Evolutionary conservation across 2,797 vertebrate genomes (phyloP), one percentile per base, ranked within the genome.

Genomic region (Lepilemur septentrionalis): DNA sequence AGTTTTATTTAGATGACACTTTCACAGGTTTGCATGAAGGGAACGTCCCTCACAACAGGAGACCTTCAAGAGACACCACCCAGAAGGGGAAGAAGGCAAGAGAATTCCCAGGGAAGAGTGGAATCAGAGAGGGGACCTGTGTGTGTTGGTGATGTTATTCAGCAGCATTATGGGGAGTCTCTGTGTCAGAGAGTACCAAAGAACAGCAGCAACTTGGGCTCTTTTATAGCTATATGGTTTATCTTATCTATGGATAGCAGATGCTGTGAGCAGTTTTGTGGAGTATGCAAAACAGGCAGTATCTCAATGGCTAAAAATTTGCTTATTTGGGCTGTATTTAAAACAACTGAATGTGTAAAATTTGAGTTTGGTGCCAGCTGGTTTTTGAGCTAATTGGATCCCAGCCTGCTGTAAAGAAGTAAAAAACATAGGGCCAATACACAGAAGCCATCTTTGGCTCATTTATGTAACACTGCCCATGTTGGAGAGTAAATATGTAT

Each of bases 281-380:
- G 35, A 41, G 25, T 93, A 82, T 48, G 30, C 41, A 90, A 93
- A 95, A 67, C 50, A 86, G 52, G 75, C 67, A 86, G 55, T 61
- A 43, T 93, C 41, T 95, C 17, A 5, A 48, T 87, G 76, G 15
- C 69, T 88, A 67, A 84, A 86, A 75, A 32, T 67, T 50, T 93
- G 52, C 69, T 82, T 87, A 93, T 87, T 76, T 86, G 72, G 43
- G 28, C 57, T 93, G 48, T 82, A 83, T 72, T 93, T 78, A 82
- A 70, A 90, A 76, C 38, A 93, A 63, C 46, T 46, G 61, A 70
- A 72, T 91, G 28, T 81, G 50, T 82, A 82, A 93, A 85, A 63
- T 41, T 61, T 63, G 43, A 95, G 35, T 48, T 93, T 81, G 43
- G 20, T 87, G 50, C 61, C 83, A 70, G 32, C 46, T 46, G 32